Base-by-base conservation (phyloP, 2,888 invertebrate genomes). In the Coelopa pilipes region DNA sequence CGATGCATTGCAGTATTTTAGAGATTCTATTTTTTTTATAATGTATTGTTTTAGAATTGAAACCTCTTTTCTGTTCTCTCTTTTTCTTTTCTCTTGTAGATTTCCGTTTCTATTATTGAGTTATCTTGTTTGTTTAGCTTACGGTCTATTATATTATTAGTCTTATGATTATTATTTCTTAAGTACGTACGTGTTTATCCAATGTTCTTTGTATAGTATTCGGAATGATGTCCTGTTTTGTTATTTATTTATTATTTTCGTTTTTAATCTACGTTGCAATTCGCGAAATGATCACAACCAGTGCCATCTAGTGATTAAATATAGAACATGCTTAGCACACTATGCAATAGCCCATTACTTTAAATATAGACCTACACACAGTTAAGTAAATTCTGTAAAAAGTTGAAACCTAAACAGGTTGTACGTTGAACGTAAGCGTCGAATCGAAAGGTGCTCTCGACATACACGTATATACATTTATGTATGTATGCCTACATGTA, bases 371-470 rank as follows among this genome's bases (percentile, higher is more conserved):
- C 34, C 2, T 17, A 57, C 11, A 17, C 34, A 24, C 24, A 13
- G 13, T 13, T 5, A 17, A 60, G 24, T 12, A 34, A 60, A 59
- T 13, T 21, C 13, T 59, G 13, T 21, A 59, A 21, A 21, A 59
- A 21, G 11, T 21, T 60, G 24, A 70, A 63, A 5, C 4, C n/a
- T 45, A 65, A 11, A 49, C 19, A 65, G 45, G 17, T 4, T 34
- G 7, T 34, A 34, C 34, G 34, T 34, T 34, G 34, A 53, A 2
- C 17, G 19, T 60, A 69, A 17, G 72, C 67, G 66, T 82, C 79
- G 84, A 83, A 83, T 83, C 83, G 74, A 75, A 76, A 79, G 84
- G 83, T 83, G 84, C 83, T 83, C 50, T 19, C 34, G 50, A 67
- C 17, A 45, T 63, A 24, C 24, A 11, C 15, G 55, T 34, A 45